phyloP scores from a whole-genome alignment of 1,140 invertebrate genomes.

The Anoplolepis gracilipes region DNA sequence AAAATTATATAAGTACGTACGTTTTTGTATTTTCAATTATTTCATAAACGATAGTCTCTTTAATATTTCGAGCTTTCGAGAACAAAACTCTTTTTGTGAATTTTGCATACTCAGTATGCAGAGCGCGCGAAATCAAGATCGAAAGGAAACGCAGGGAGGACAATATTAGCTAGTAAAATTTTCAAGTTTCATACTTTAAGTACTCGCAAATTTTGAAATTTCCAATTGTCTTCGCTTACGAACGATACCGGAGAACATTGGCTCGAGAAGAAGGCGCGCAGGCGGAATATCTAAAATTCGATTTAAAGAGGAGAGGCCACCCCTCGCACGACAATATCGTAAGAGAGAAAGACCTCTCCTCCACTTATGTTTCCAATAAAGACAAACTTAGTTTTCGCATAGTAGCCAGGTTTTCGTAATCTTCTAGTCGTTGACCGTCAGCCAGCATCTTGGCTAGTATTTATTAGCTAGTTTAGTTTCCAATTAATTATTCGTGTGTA shows the following conservation, averaged over 20 bases:
- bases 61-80: slow-evolving; percentile 22
- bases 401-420: slow-evolving; percentile 58
- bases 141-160: not conserved
- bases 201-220: slow-evolving; percentile 59
- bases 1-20: not conserved
- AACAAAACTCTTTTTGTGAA: slow-evolving; percentile 12
- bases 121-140: slow-evolving; percentile 8
- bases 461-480: slow-evolving; percentile 17
- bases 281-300: slow-evolving; percentile 63
- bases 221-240: slow-evolving; percentile 25
- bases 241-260: not conserved
- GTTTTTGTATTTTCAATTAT: not conserved
- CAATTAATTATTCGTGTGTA: slow-evolving; percentile 10
- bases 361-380: slow-evolving; percentile 68
- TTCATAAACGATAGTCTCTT: slow-evolving; percentile 7
- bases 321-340: not conserved
- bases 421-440: slow-evolving; percentile 44
- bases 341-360: not conserved
- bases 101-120: slow-evolving; percentile 23
- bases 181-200: slow-evolving; percentile 12
- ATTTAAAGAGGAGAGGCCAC: slow-evolving; percentile 62
- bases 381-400: slow-evolving; percentile 59
- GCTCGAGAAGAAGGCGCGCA: not conserved
- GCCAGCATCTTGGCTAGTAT: slow-evolving; percentile 29
- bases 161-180: slow-evolving; percentile 28